Evolutionary conservation across 2,888 invertebrate species (phyloP), one percentile per base, ranked within the genome.

Genomic region (Gibbula magus): DNA sequence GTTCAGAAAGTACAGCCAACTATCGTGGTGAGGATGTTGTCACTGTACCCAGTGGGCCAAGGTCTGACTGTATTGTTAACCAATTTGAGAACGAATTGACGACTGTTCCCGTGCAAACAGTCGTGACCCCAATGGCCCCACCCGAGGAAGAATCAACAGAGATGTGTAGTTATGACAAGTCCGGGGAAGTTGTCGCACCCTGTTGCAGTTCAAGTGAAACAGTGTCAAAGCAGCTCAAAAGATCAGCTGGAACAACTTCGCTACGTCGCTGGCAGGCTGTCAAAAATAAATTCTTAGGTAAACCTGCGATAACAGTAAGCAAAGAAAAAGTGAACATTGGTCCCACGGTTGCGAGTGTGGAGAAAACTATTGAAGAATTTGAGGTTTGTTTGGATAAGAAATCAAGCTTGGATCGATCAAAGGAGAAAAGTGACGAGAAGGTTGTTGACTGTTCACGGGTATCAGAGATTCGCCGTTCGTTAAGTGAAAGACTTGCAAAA

Each of bases 281-380:
- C 52, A 75, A 75, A 54, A 52, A 54, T 52, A 75, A 75, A 75
- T 75, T 75, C n/a, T 35, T 75, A 18, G 20, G 75, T 52, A 75
- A 75, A 35, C 61, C 61, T 0, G 10, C 74, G 51, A 51, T 20
- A 22, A 51, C 39, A 22, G 45, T 74, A 13, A 75, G 32, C 25
- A 75, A 29, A 53, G 54, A 22, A 29, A 54, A 75, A 20, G 54
- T 53, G 20, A 75, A 54, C 20, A 75, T 35, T 54, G 32, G 18
- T 32, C 32, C 54, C n/a, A 22, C 75, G 2, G 54, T 29, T 75
- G 54, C n/a, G 18, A 54, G 54, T 35, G 54, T 75, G 53, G 54
- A 75, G 75, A 54, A 75, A 54, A 54, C 75, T 20, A 54, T 75
- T 52, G 75, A 54, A 75, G 75, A 75, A 53, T 75, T 54, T 32